Conservation (phyloP, 1,140 invertebrate species). For the Conopomorpha cramerella region DNA sequence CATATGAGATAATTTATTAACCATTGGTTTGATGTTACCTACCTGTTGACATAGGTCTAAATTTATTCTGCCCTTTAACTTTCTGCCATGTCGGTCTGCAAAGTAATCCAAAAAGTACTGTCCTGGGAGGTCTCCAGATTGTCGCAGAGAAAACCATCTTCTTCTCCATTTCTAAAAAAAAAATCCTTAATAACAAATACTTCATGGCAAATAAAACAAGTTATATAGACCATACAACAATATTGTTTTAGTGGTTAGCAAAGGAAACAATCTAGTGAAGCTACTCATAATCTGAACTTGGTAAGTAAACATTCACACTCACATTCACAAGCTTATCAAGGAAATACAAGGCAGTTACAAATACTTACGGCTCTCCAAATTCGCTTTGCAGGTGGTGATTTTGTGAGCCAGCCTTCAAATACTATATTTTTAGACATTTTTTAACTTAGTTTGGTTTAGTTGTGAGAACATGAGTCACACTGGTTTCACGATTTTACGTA, state of each 20-base stretch:
- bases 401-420: slow-evolving; percentile 87
- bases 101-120: slow-evolving; percentile 95
- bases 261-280: too few relatives aligned
- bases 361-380: slow-evolving; percentile 86
- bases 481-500: slow-evolving; percentile 17
- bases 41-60: slow-evolving; percentile 95
- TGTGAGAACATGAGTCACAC: slow-evolving; percentile 27
- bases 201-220: slow-evolving; percentile 14
- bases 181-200: slow-evolving; percentile 14
- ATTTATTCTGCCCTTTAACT: slow-evolving; percentile 90
- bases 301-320: slow-evolving; percentile 5
- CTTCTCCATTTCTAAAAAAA: slow-evolving; percentile 85
- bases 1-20: neutral
- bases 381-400: slow-evolving; percentile 86
- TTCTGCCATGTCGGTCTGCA: slow-evolving; percentile 82
- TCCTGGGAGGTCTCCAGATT: slow-evolving; percentile 87
- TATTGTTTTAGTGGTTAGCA: too few relatives aligned
- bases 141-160: slow-evolving; percentile 90
- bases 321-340: slow-evolving; percentile 6
- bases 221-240: slow-evolving; percentile 6
- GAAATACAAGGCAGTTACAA: too few relatives aligned
- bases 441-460: slow-evolving; percentile 13
- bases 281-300: too few relatives aligned
- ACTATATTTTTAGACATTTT: slow-evolving; percentile 51
- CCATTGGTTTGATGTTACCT: slow-evolving; percentile 17